Evolutionary conservation across 2,113 vertebrate species (phyloP).

Genomic region (Ovis canadensis): DNA sequence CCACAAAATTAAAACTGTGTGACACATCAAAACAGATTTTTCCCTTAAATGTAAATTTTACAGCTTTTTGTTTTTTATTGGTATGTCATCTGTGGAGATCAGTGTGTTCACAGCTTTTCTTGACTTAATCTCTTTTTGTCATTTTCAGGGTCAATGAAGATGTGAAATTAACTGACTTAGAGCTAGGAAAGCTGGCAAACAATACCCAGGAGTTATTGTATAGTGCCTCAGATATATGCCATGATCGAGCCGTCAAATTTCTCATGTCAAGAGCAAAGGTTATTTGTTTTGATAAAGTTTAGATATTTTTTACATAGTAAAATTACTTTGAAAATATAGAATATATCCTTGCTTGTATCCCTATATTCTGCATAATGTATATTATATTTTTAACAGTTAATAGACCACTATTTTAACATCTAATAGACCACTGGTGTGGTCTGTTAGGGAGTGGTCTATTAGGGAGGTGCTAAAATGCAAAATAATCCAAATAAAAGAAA

Average conservation of each 20-base stretch:
- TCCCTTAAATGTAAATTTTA: constrained; percentile 20
- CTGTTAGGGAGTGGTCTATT: not conserved
- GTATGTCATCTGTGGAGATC: not conserved
- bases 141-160: constrained; percentile 86
- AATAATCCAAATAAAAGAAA: constrained; percentile 29
- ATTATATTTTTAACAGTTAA: constrained; percentile 15
- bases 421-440: not conserved
- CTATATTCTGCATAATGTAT: not conserved
- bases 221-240: constrained; percentile 92
- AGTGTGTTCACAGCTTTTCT: not conserved
- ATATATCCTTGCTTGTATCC: not conserved
- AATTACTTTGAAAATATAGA: constrained; percentile 22
- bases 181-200: constrained; percentile 89
- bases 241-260: constrained; percentile 96
- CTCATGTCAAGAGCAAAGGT: constrained; percentile 95
- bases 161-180: constrained; percentile 91
- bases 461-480: not conserved
- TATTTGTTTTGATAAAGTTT: constrained; percentile 54
- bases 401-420: not conserved
- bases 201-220: constrained; percentile 90
- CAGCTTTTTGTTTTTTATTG: constrained; percentile 5
- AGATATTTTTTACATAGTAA: constrained; percentile 2
- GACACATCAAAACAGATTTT: not conserved
- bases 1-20: not conserved
- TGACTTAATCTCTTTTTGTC: constrained; percentile 55